Percentiles rank a stretch among this genome's conserved stretches.
Evolutionary conservation across 2,113 vertebrate genomes (phyloP).

Genomic region (Stictonetta naevosa): DNA sequence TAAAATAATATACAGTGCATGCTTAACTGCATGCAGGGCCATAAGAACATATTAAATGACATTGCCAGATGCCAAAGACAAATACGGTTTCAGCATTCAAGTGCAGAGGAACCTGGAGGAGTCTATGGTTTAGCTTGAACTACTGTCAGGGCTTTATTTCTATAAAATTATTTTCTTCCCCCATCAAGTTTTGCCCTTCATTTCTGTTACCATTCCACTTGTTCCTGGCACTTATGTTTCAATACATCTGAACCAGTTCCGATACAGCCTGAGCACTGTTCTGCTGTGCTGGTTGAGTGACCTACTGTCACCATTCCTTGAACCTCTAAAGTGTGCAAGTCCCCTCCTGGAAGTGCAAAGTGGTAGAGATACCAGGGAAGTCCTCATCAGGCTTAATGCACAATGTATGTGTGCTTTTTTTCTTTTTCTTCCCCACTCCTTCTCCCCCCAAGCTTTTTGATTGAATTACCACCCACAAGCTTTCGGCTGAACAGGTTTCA

Average conservation of each 20-base stretch:
- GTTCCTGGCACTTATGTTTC: not conserved
- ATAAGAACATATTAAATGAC: slow-evolving; percentile 79
- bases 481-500: not conserved
- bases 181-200: not conserved
- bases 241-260: not conserved
- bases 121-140: slow-evolving; percentile 42
- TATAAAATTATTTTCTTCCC: not conserved
- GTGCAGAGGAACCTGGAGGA: slow-evolving; percentile 46
- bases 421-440: not conserved
- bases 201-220: slow-evolving; percentile 33
- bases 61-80: slow-evolving; percentile 77
- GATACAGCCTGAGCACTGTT: not conserved
- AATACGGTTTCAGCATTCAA: slow-evolving; percentile 70
- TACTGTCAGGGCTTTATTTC: slow-evolving; percentile 47
- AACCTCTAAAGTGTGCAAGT: not conserved
- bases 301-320: not conserved
- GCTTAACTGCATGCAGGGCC: slow-evolving; percentile 72
- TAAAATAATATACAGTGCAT: slow-evolving; percentile 83
- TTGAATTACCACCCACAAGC: not conserved
- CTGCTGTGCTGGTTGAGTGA: not conserved
- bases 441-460: not conserved
- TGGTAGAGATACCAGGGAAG: not conserved
- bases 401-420: not conserved
- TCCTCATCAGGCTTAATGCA: not conserved
- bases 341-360: not conserved